phyloP scores from a whole-genome alignment of 2,113 vertebrate genomes.

The Maccullochella peelii region DNA sequence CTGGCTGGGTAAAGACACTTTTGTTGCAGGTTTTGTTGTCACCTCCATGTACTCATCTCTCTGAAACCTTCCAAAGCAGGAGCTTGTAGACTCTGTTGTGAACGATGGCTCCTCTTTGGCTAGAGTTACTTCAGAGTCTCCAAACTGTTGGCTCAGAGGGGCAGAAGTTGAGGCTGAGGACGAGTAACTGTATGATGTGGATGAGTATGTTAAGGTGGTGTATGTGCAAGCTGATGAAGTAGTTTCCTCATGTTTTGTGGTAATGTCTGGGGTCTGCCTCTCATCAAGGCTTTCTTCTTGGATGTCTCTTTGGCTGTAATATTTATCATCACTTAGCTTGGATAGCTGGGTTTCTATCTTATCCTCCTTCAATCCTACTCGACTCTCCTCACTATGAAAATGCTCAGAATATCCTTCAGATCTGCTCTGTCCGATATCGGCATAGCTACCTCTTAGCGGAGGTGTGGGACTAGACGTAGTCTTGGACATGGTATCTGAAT shows the following conservation, averaged over 20 bases:
- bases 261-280: conserved; percentile 43
- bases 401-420: conserved; percentile 51
- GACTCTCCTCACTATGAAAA: conserved; percentile 42
- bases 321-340: conserved; percentile 58
- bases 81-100: conserved; percentile 75
- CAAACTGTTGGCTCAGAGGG: conserved; percentile 64
- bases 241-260: conserved; percentile 70
- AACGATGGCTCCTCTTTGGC: conserved; percentile 82
- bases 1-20: conserved; percentile 81
- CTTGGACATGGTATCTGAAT: conserved; percentile 30
- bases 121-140: conserved; percentile 69
- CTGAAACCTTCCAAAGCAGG: conserved; percentile 78
- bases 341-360: conserved; percentile 44
- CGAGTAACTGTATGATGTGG: conserved; percentile 77
- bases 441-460: conserved; percentile 57
- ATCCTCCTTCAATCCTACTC: conserved; percentile 46
- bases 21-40: conserved; percentile 83
- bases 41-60: conserved; percentile 94
- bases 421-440: conserved; percentile 64
- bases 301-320: conserved; percentile 56
- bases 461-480: conserved; percentile 36
- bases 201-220: conserved; percentile 72
- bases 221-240: conserved; percentile 80
- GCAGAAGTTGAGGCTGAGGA: conserved; percentile 72
- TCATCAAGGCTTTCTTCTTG: conserved; percentile 47